Evolutionary conservation across 1,140 invertebrate genomes (phyloP).

Genomic region (Mizuhopecten yessoensis): DNA sequence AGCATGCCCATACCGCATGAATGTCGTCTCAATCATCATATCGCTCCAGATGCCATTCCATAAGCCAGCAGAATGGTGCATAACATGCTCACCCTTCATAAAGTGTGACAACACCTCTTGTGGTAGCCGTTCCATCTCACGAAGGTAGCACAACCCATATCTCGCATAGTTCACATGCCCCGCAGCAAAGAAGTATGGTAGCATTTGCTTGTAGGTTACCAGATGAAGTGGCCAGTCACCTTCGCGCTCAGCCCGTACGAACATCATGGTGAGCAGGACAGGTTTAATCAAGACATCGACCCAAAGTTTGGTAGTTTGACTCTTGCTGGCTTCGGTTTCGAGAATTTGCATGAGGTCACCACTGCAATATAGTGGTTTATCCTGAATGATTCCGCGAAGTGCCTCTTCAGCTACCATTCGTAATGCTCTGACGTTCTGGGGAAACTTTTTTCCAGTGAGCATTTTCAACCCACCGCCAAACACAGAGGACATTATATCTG

Average conservation of each 20-base stretch:
- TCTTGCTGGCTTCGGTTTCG: constrained; percentile 46
- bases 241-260: too few relatives aligned
- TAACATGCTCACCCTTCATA: constrained; percentile 63
- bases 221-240: too few relatives aligned
- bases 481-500: too few relatives aligned
- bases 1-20: constrained; percentile 67
- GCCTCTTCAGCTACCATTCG: too few relatives aligned
- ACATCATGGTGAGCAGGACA: too few relatives aligned
- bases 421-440: too few relatives aligned
- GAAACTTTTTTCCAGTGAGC: too few relatives aligned
- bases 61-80: constrained; percentile 60
- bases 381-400: too few relatives aligned
- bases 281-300: constrained; percentile 62
- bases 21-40: constrained; percentile 67
- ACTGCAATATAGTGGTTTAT: too few relatives aligned
- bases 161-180: constrained; percentile 70
- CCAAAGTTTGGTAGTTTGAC: constrained; percentile 69
- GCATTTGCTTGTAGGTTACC: too few relatives aligned
- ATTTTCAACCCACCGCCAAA: too few relatives aligned
- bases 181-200: constrained; percentile 72
- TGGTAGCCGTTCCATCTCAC: constrained; percentile 53
- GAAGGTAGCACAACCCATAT: constrained; percentile 69
- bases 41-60: constrained; percentile 66
- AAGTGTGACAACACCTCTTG: constrained; percentile 47
- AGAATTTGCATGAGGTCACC: too few relatives aligned